Evolutionary conservation across 2,797 vertebrate genomes (phyloP).

Genomic region (Muscicapa comitata): DNA sequence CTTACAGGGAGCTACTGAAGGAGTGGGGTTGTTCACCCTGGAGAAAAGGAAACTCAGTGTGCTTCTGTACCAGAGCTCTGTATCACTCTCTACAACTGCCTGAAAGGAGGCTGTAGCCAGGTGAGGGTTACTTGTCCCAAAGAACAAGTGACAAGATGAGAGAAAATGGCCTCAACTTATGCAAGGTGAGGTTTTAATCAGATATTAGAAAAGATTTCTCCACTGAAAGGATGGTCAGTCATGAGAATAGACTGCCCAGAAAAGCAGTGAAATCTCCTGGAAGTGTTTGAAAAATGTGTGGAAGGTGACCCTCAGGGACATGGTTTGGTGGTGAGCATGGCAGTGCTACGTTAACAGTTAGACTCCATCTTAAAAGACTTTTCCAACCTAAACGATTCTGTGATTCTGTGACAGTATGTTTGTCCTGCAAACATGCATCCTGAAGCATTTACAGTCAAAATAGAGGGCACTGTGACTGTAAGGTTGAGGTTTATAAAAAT

Average conservation of each 20-base stretch:
- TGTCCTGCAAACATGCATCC: background rate
- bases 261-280: background rate
- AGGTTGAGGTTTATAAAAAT: background rate
- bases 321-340: background rate
- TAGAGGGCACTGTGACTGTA: background rate
- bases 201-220: background rate
- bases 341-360: background rate
- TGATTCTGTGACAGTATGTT: background rate
- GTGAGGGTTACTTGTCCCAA: background rate
- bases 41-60: background rate
- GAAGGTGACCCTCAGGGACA: background rate
- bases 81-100: background rate
- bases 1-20: background rate
- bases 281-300: background rate
- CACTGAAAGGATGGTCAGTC: background rate
- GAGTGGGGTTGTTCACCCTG: background rate
- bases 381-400: background rate
- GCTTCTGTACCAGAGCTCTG: no score
- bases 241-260: background rate
- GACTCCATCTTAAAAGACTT: background rate
- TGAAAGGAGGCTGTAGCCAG: background rate
- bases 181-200: background rate
- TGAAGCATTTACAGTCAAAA: background rate
- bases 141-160: background rate
- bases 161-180: background rate